These are phyloP conservation scores for Pelecanoides urinatrix DNA, from an alignment of 2,113 vertebrate genomes.

Conservation along the genomic window DNA sequence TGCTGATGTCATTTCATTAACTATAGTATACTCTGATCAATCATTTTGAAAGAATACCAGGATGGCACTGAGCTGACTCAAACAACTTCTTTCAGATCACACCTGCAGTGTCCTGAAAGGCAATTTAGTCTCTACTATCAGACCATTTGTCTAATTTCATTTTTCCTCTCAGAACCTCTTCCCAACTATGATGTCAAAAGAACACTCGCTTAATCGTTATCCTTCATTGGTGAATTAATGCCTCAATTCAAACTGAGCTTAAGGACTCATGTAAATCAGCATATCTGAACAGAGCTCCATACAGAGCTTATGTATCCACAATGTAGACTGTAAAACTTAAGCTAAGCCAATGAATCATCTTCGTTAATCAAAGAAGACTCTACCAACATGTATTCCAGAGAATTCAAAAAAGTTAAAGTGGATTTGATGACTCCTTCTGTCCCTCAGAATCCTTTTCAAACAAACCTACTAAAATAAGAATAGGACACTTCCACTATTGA, in stretches of 20 bases:
- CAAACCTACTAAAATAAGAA: background rate
- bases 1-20: background rate
- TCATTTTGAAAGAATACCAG: background rate
- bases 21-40: background rate
- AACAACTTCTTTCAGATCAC: background rate
- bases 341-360: background rate
- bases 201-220: background rate
- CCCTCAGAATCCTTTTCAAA: background rate
- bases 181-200: background rate
- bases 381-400: background rate
- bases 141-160: background rate
- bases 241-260: background rate
- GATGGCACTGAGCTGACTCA: background rate
- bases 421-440: background rate
- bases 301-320: background rate
- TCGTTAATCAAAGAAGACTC: background rate
- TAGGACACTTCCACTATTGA: background rate
- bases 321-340: background rate
- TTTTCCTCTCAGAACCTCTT: background rate
- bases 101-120: background rate
- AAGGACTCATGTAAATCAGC: background rate
- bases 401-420: background rate
- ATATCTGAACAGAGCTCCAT: background rate
- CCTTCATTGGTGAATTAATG: background rate
- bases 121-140: background rate